Conservation (phyloP, 1,140 invertebrate genomes). For the Meloidogyne floridensis region DNA sequence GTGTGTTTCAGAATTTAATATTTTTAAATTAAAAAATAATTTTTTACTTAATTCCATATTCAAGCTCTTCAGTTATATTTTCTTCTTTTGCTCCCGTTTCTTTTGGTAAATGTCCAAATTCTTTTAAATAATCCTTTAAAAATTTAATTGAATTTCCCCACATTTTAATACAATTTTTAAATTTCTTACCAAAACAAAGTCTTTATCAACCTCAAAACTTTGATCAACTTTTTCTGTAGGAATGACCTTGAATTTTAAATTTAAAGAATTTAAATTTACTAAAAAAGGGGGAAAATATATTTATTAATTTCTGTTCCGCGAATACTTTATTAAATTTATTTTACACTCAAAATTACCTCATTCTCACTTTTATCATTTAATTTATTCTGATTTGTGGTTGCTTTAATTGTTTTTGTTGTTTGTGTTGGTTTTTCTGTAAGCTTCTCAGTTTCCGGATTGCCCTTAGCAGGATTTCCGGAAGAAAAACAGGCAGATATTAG, state of each 20-base stretch:
- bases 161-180: not conserved
- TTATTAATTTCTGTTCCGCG: not conserved
- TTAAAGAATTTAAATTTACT: not conserved
- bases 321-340: not conserved
- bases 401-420: no score
- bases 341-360: not conserved
- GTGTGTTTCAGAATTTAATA: no score
- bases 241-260: conserved; percentile 9
- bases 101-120: conserved; percentile 24
- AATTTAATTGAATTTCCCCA: not conserved
- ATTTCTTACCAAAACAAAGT: conserved; percentile 17
- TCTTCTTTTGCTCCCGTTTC: not conserved
- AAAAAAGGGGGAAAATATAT: no score
- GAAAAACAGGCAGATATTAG: conserved; percentile 18
- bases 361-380: not conserved
- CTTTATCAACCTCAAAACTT: conserved; percentile 14
- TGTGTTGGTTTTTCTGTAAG: not conserved
- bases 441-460: conserved; percentile 15
- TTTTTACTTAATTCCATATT: conserved; percentile 14
- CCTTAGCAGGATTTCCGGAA: conserved; percentile 13
- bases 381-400: no score
- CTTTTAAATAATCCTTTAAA: conserved; percentile 31
- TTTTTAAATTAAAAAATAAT: conserved; percentile 23
- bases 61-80: not conserved
- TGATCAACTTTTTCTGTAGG: conserved; percentile 2